Base-by-base conservation (phyloP, 2,797 vertebrate genomes). In the Kryptolebias ocellatus region DNA sequence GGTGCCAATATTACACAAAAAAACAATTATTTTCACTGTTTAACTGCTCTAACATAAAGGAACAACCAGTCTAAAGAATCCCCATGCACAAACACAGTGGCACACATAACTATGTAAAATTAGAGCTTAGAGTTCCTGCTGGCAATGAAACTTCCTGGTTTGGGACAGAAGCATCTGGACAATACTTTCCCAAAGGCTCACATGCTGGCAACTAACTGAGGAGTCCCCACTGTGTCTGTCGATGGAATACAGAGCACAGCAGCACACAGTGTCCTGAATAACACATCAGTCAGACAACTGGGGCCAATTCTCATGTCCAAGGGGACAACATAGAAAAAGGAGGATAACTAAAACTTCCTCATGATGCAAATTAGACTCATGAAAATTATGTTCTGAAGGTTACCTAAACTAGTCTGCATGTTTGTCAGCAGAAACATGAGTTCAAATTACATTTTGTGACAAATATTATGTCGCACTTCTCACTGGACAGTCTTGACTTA, bases 111-210 rank as follows among this genome's bases (percentile, higher is more conserved):
- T 4, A 52, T 55, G 67, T 72, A 73, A 90, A 94, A 93, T 87
- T 90, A 91, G 92, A 93, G 89, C 91, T 92, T 63, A 14, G 49
- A 79, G 81, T 85, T 90, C 74, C 80, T 78, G 78, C 83, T 90
- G 88, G 92, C 89, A 85, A 85, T 59, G 72, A 83, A 82, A 76
- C 61, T 85, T 86, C 81, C 77, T 74, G 80, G 67, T 92, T 84
- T 81, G 76, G 82, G 77, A 86, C 85, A 87, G 90, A 86, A 91
- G 90, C 92, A 94, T 93, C 93, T 94, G 93, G 92, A 93, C 92
- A 93, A 92, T 92, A 78, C 77, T n/a, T 70, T 91, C 92, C 90
- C 92, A 73, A 34, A 84, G 86, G 92, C 70, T 76, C 16, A 17
- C 62, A 72, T 64, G 70, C 90, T 93, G 92, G 91, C 92, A 88